Evolutionary conservation across 1,140 invertebrate genomes (phyloP).

Genomic region (Phenacoccus solenopsis): DNA sequence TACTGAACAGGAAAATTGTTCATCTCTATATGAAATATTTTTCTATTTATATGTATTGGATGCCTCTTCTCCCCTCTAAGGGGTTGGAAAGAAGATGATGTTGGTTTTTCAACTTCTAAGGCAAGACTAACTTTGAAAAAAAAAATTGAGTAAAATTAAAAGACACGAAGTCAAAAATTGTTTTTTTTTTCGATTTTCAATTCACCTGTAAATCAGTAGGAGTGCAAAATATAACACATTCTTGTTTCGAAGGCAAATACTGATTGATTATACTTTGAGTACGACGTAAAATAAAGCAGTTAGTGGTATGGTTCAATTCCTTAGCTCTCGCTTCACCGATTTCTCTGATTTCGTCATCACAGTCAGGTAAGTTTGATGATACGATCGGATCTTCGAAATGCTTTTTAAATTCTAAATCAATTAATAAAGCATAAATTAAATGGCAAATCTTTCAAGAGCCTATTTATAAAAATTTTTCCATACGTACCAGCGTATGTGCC

Average conservation of each 20-base stretch:
- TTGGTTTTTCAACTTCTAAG: too few species aligned
- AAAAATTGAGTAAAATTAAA: too few species aligned
- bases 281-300: slow-evolving; percentile 49
- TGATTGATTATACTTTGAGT: slow-evolving; percentile 52
- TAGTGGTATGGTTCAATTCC: slow-evolving; percentile 44
- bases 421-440: neutral
- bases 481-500: slow-evolving; percentile 33
- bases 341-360: slow-evolving; percentile 33
- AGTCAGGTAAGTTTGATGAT: slow-evolving; percentile 41
- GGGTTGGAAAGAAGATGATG: too few species aligned
- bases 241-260: slow-evolving; percentile 53
- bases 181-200: too few species aligned
- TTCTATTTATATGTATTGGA: too few species aligned
- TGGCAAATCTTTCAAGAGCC: too few species aligned
- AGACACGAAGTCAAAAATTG: too few species aligned
- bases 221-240: slow-evolving; percentile 51
- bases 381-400: slow-evolving; percentile 50
- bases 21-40: too few species aligned
- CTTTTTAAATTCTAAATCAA: slow-evolving; percentile 38
- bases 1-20: too few species aligned
- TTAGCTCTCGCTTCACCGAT: slow-evolving; percentile 41
- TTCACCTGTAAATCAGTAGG: slow-evolving; percentile 44
- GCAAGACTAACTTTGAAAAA: too few species aligned
- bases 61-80: too few species aligned
- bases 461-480: neutral